Conservation (phyloP, 1,140 invertebrate genomes). For the Colletes latitarsis region DNA sequence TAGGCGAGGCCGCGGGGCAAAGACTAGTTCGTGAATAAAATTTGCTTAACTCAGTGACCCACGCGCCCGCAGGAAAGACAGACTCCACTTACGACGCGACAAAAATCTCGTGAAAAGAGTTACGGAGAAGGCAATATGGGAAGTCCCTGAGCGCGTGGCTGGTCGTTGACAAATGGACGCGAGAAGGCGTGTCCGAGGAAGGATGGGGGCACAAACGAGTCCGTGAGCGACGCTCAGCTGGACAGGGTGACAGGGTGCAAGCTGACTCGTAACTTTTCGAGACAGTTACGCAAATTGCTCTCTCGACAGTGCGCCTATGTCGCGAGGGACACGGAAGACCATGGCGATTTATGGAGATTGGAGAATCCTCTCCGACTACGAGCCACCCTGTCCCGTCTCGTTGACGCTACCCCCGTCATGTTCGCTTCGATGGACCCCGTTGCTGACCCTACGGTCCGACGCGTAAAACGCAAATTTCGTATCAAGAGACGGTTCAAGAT, state of each 20-base stretch:
- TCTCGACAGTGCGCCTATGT: conserved; percentile 25
- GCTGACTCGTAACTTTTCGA: conserved; percentile 44
- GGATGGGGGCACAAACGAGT: not conserved
- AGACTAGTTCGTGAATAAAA: too few relatives aligned
- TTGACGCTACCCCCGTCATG: not conserved
- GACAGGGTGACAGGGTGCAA: conserved; percentile 36
- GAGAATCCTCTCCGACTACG: conserved; percentile 41
- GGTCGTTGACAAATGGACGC: conserved; percentile 32
- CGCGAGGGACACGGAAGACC: conserved; percentile 39
- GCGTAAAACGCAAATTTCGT: conserved; percentile 35
- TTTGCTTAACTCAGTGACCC: too few relatives aligned
- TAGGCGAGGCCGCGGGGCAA: too few relatives aligned
- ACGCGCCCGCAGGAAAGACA: not conserved
- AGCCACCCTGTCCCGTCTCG: conserved; percentile 8
- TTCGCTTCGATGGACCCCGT: conserved; percentile 30
- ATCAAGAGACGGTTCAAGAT: too few relatives aligned
- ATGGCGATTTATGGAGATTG: conserved; percentile 67
- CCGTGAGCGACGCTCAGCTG: not conserved
- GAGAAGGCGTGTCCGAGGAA: not conserved
- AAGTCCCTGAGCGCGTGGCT: not conserved
- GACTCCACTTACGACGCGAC: not conserved
- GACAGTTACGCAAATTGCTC: conserved; percentile 40
- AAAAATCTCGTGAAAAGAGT: conserved; percentile 11
- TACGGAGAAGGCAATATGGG: not conserved
- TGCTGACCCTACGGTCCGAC: conserved; percentile 43